Evolutionary conservation across 2,888 invertebrate species (phyloP), one percentile per base, ranked within the genome.

Genomic region (Hydropsyche betteni): DNA sequence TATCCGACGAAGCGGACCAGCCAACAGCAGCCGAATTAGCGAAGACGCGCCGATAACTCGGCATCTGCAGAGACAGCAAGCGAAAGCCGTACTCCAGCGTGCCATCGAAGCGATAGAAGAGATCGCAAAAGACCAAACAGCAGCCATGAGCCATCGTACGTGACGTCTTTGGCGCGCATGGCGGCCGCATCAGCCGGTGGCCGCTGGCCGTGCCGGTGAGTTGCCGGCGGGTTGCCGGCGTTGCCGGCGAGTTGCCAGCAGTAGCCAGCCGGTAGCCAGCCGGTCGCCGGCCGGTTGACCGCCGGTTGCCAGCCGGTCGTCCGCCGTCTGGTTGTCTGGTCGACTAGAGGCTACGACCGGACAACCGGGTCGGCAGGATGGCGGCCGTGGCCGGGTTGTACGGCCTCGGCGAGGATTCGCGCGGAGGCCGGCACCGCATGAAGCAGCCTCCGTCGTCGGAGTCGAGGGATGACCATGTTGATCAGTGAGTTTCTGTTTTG

Each of bases 381-480:
- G 93, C 93, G 83, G 92, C 93, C 80, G 93, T 93, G 83, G 93
- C 93, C 82, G 93, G 93, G 83, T 90, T 93, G 77, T 93, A 93
- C 84, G 93, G 93, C 82, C 89, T 93, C 83, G 92, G 93, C 83
- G 93, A 93, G 85, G 93, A 93, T 83, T 87, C 88, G 83, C 90
- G 92, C 69, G 85, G 86, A 76, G 81, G 87, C 69, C 75, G 79
- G 44, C 86, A 87, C 81, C 86, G 87, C 80, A 86, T 86, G 81
- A 88, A 85, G 81, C 78, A 68, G 55, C 77, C 77, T 55, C 76
- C 74, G 69, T 91, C 85, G 87, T 92, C 83, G 90, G 92, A 88
- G 81, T 87, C 88, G 81, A 82, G 87, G 75, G 87, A 88, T 81
- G 88, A 86, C 86, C 89, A 85, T 86, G 89, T 85, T 82, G 89